phyloP scores from a whole-genome alignment of 2,888 invertebrate genomes.

The Galerucella nymphaeae region DNA sequence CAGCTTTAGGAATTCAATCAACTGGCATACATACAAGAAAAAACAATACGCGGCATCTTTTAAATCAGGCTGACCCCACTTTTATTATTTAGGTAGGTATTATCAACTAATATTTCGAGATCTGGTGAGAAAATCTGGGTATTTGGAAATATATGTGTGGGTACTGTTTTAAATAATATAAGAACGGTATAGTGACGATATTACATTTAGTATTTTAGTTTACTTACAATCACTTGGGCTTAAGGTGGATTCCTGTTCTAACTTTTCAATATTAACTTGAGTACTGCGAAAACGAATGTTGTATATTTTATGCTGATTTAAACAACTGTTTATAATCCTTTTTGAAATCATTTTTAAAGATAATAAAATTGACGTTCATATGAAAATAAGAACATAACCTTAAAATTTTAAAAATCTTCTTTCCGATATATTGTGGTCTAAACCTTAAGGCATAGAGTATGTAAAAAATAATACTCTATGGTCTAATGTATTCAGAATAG shows the following conservation, averaged over 20 bases:
- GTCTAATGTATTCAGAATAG: too few relatives aligned
- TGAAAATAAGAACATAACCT: background rate
- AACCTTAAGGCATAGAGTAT: too few relatives aligned
- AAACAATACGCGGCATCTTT: background rate
- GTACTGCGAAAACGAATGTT: constrained; percentile 46
- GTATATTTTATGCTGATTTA: constrained; percentile 40
- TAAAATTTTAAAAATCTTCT: too few relatives aligned
- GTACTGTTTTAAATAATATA: too few relatives aligned
- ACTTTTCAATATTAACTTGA: constrained; percentile 55
- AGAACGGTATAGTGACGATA: background rate
- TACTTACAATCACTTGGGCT: constrained; percentile 49
- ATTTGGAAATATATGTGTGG: background rate
- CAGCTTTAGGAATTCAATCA: background rate
- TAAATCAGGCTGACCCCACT: too few relatives aligned
- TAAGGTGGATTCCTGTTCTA: constrained; percentile 54
- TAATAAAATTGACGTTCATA: background rate
- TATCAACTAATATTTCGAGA: background rate
- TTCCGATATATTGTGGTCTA: too few relatives aligned
- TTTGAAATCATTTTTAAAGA: constrained; percentile 50
- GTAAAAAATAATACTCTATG: too few relatives aligned
- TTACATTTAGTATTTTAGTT: background rate
- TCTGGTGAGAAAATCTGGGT: background rate
- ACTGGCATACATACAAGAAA: background rate
- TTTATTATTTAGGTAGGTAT: too few relatives aligned
- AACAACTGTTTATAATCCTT: constrained; percentile 44